Conservation (phyloP, 1,140 invertebrate species). For the Philopotamus ludificatus region DNA sequence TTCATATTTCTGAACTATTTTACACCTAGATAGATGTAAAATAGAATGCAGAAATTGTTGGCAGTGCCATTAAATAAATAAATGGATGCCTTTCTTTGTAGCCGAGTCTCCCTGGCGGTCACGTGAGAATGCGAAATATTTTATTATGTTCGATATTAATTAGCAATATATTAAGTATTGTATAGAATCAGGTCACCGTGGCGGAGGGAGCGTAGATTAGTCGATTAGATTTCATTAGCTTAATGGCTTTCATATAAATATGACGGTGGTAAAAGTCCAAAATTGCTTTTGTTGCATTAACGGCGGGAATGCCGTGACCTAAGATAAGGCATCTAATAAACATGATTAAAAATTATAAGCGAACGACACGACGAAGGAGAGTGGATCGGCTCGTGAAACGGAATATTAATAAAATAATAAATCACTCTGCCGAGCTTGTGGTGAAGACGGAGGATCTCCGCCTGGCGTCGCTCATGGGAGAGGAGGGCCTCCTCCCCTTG, state of each 20-base stretch:
- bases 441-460: conserved; percentile 78
- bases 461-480: conserved; percentile 67
- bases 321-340: conserved; percentile 37
- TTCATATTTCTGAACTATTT: no score
- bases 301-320: conserved; percentile 34
- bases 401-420: not conserved
- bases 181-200: conserved; percentile 32
- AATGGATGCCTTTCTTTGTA: no score
- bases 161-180: not conserved
- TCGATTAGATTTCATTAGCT: conserved; percentile 40
- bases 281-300: conserved; percentile 30
- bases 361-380: not conserved
- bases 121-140: conserved; percentile 12
- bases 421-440: conserved; percentile 79
- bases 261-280: conserved; percentile 17
- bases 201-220: conserved; percentile 33
- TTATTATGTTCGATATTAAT: not conserved
- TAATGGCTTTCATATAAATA: conserved; percentile 35
- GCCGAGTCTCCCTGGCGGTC: no score
- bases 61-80: no score
- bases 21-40: no score
- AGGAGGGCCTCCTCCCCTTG: conserved; percentile 63
- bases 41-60: no score
- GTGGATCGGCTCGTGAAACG: not conserved
- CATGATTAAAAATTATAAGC: conserved; percentile 35